Evolutionary conservation across 92 coral and sea anemone species (phyloP), one percentile per base, ranked within the genome.

Genomic region (Plumapathes pennacea): DNA sequence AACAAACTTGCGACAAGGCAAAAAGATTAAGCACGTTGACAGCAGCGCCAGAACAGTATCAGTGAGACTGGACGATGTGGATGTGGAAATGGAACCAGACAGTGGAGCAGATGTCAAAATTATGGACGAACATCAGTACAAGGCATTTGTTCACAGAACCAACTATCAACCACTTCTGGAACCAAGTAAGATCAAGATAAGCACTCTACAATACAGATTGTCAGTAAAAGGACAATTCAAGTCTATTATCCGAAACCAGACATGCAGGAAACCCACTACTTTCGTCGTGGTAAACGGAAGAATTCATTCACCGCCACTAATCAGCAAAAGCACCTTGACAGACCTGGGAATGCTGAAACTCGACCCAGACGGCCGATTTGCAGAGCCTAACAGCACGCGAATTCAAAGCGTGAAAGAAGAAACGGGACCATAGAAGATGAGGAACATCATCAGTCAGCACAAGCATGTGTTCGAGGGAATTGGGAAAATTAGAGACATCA

Each of bases 271-370:
- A n/a, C n/a, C n/a, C n/a, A n/a, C n/a, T n/a, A n/a, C n/a, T n/a
- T n/a, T n/a, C n/a, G n/a, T n/a, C n/a, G n/a, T n/a, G n/a, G n/a
- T n/a, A n/a, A 54, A 56, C 54, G 69, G 85, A 29, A 58, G 75
- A 22, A 79, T 77, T 12, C 54, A 77, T 32, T 77, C 85, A 22
- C 38, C 85, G 32, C 79, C 85, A 18, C 75, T 71, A 18, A 53
- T 79, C 31, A 30, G 86, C 45, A 78, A 61, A 45, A 10, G 41
- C 18, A 78, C 75, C 48, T 69, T 64, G n/a, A 50, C 8, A 2
- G 74, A 79, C 19, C 57, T 79, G 19, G 75, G 80, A 25, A 71
- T 62, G 80, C 33, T 79, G 36, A 65, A 59, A 38, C 54, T 78
- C 17, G 54, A 70, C 51, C 70, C 71, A 15, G 79, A 72, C 20